Percentiles rank a stretch among this genome's conserved stretches.
Evolutionary conservation across 53 echinoderm and acorn worm genomes (phyloP).

Genomic region (Hippasteria phrygiana): DNA sequence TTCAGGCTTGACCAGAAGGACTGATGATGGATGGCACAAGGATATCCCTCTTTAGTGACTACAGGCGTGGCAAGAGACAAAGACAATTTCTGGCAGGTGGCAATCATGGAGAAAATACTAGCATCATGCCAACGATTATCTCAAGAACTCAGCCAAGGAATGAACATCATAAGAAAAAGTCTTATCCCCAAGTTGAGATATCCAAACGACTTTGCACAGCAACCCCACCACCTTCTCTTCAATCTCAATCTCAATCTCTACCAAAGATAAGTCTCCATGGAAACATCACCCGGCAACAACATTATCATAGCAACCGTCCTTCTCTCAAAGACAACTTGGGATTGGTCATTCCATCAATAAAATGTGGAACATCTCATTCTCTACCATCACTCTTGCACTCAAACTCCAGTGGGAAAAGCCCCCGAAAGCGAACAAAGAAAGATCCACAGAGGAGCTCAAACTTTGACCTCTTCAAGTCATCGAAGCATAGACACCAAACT

Average conservation of each 20-base stretch:
- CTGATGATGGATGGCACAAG: slow-evolving; percentile 6
- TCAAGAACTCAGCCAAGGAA: background rate
- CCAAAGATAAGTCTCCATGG: slow-evolving; percentile 36
- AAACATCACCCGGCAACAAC: slow-evolving; percentile 6
- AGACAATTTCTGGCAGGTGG: background rate
- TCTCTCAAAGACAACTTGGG: background rate
- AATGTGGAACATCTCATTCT: slow-evolving; percentile 42
- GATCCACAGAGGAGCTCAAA: slow-evolving; percentile 12
- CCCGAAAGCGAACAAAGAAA: background rate
- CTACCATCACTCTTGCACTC: slow-evolving; percentile 25
- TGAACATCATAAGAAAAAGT: background rate
- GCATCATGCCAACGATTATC: slow-evolving; percentile 7
- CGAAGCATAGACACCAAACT: background rate
- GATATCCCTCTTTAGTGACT: slow-evolving; percentile 26
- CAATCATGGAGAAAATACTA: background rate
- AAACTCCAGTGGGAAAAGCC: background rate
- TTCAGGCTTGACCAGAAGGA: slow-evolving; percentile 18
- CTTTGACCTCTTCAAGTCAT: slow-evolving; percentile 38
- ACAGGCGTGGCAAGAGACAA: slow-evolving; percentile 24
- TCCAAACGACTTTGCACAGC: slow-evolving; percentile 30
- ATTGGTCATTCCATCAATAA: slow-evolving; percentile 5
- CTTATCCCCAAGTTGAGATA: slow-evolving; percentile 30
- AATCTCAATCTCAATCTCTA: slow-evolving; percentile 50
- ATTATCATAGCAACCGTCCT: background rate
- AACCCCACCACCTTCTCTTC: slow-evolving; percentile 46